Percentiles rank a stretch among this genome's conserved stretches.
Conservation (phyloP, 2,888 invertebrate genomes). For the Polydrusus tereticollis region DNA sequence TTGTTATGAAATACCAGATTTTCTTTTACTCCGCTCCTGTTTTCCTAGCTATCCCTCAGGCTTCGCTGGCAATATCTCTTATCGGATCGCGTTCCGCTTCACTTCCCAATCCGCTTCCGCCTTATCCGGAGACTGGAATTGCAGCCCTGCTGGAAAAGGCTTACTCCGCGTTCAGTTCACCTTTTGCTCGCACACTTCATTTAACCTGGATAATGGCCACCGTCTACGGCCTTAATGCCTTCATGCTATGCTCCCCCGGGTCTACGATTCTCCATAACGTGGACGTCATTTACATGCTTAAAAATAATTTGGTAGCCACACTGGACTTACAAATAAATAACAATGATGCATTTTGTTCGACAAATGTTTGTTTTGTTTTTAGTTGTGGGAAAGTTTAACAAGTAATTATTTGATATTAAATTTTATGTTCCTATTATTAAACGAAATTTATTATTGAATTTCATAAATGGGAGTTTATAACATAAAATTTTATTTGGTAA, state of each 20-base stretch:
- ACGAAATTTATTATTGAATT: no score
- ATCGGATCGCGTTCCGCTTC: slow-evolving; percentile 66
- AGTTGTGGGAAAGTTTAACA: no score
- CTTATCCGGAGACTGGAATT: slow-evolving; percentile 40
- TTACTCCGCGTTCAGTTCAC: slow-evolving; percentile 65
- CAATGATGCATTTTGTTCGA: no score
- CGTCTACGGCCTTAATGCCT: slow-evolving; percentile 56
- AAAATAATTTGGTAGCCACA: background rate
- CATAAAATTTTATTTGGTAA: no score
- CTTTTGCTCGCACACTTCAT: slow-evolving; percentile 66
- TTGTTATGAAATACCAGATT: background rate
- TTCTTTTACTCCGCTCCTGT: slow-evolving; percentile 44
- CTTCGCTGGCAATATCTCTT: slow-evolving; percentile 63
- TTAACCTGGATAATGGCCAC: slow-evolving; percentile 69
- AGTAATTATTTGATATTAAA: no score
- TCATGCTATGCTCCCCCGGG: slow-evolving; percentile 31
- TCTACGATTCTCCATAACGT: slow-evolving; percentile 23
- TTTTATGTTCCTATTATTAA: no score
- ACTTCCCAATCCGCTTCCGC: slow-evolving; percentile 63
- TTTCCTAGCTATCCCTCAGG: slow-evolving; percentile 53
- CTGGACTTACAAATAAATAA: no score
- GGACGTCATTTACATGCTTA: slow-evolving; percentile 14
- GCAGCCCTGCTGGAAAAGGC: slow-evolving; percentile 54
- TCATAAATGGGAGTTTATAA: no score
- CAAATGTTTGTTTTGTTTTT: no score